Evolutionary conservation across 2,797 vertebrate species (phyloP).

Genomic region (Falco naumanni): DNA sequence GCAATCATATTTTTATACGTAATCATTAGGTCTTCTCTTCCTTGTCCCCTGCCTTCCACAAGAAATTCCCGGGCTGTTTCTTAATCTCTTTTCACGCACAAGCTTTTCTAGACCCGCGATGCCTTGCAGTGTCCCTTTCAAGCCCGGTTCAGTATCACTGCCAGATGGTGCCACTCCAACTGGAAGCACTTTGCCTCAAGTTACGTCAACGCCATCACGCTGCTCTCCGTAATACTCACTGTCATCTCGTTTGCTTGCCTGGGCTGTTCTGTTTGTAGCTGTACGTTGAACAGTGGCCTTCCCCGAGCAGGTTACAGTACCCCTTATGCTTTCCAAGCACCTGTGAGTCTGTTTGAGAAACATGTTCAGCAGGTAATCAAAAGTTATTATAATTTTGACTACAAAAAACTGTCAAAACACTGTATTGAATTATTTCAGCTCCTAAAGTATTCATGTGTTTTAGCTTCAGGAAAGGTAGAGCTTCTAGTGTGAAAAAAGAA

Average conservation of each 20-base stretch:
- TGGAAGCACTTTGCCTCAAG: neutral
- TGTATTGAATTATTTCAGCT: neutral
- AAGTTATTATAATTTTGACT: neutral
- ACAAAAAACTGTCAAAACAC: neutral
- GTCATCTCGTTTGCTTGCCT: neutral
- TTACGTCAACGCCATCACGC: neutral
- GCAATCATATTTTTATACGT: neutral
- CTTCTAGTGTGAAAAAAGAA: neutral
- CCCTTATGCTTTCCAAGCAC: neutral
- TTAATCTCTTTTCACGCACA: neutral
- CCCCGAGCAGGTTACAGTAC: neutral
- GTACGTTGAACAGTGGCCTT: neutral
- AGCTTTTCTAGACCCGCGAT: neutral
- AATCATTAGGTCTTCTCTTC: neutral
- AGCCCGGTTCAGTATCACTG: neutral
- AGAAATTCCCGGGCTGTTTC: neutral
- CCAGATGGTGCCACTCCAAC: neutral
- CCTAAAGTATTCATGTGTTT: neutral
- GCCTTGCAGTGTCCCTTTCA: neutral
- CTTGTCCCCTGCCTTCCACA: neutral
- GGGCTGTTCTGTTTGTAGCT: neutral
- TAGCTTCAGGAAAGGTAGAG: neutral
- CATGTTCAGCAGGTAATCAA: neutral
- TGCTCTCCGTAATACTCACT: neutral
- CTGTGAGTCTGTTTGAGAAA: neutral